Base-by-base conservation (phyloP, 2,113 vertebrate genomes). In the Chaetodon trifascialis region DNA sequence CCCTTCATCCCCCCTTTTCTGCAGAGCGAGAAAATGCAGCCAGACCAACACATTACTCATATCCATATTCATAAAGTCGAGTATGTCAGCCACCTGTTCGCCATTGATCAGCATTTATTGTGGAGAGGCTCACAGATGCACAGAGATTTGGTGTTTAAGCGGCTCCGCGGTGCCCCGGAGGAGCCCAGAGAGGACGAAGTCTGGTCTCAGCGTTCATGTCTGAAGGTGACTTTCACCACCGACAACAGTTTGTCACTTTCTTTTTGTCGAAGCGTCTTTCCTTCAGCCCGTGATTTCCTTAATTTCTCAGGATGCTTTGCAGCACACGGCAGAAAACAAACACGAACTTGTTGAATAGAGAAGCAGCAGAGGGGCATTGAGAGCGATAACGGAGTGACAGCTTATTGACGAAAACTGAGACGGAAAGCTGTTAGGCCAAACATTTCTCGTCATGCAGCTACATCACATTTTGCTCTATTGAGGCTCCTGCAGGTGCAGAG, bases 11-110 rank as follows among this genome's bases (percentile, higher is more conserved):
- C 12, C 36, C 10, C 14, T 23, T 42, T 30, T 76, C 76, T 73
- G 56, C 25, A 21, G 47, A 82, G 72, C 54, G 30, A 68, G 51
- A 7, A 55, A 76, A 67, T 76, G 51, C 42, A 83, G 77, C 76
- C 59, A 72, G 56, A 66, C 51, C 40, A 76, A 79, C 85, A 78
- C 76, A 84, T 85, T 55, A 79, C 75, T 85, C 64, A 83, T n/a
- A 90, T 92, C 54, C 76, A 88, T 85, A 89, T 89, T 86, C 88
- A 93, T 90, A 30, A 82, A 73, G 82, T 71, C 55, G 6, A 12
- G 49, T 42, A 81, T 42, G 83, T 59, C 78, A 55, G 62, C 89
- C 88, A 90, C 94, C 89, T 92, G 86, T 62, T 92, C 58, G 40
- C 44, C 72, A 82, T 82, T 85, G 76, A 92, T 90, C 88, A 79